Evolutionary conservation across 2,888 invertebrate genomes (phyloP).

Genomic region (Cabera pusaria): DNA sequence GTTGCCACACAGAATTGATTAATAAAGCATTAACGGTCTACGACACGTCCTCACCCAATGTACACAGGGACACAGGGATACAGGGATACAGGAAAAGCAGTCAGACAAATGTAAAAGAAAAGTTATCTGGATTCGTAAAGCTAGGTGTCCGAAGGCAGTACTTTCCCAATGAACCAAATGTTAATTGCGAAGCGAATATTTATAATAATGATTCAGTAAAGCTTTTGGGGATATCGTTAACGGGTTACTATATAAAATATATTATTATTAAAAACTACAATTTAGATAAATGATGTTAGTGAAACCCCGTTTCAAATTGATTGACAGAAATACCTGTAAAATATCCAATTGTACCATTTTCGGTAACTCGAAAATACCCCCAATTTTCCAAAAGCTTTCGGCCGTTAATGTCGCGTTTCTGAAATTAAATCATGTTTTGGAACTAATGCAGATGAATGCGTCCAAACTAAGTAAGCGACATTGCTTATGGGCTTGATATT

Average conservation of each 20-base stretch:
- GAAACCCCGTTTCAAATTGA: conserved; percentile 66
- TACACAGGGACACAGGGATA: conserved; percentile 38
- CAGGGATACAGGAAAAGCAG: conserved; percentile 49
- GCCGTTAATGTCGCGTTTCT: conserved; percentile 69
- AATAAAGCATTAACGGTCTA: conserved; percentile 42
- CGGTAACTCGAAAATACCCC: conserved; percentile 61
- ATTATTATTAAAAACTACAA: conserved; percentile 27
- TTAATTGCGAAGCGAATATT: conserved; percentile 44
- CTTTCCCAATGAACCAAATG: conserved; percentile 34
- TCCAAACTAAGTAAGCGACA: conserved; percentile 38
- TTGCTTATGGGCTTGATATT: no score
- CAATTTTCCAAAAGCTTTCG: conserved; percentile 71
- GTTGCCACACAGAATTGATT: conserved; percentile 35
- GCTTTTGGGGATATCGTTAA: conserved; percentile 36
- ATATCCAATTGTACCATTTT: conserved; percentile 78
- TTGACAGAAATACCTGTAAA: conserved; percentile 67
- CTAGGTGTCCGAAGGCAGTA: conserved; percentile 20
- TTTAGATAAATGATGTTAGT: conserved; percentile 34
- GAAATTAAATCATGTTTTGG: conserved; percentile 76
- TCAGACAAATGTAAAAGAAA: conserved; percentile 24
- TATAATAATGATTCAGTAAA: conserved; percentile 34
- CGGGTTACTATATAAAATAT: conserved; percentile 19
- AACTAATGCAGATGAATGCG: conserved; percentile 51
- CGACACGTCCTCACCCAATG: conserved; percentile 36
- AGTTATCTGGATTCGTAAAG: conserved; percentile 22